Base-by-base conservation (phyloP, 2,888 invertebrate genomes). In the Clepsis dumicolana region DNA sequence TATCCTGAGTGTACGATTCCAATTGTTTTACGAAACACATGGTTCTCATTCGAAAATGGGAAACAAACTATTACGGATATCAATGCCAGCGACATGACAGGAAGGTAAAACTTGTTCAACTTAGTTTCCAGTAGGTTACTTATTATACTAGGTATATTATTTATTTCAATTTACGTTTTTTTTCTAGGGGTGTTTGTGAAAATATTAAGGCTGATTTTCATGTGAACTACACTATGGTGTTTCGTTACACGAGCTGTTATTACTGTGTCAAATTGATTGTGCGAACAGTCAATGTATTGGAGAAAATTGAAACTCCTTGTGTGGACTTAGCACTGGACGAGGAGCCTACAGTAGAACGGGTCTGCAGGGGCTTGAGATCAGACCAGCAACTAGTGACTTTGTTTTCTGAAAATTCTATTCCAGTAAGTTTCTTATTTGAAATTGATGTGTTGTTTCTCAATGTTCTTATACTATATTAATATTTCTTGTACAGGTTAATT, bases 11-110 rank as follows among this genome's bases (percentile, higher is more conserved):
- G 98, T 84, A 94, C 94, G 27, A 97, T 98, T 81, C 98, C 98
- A 29, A 82, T 95, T 72, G 96, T 97, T 54, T 87, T 98, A 59
- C 94, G 97, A 78, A 98, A 98, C 70, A 95, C 97, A 35, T 98
- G 98, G 98, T 98, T 98, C 89, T 98, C 98, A 2, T 96, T 97
- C 94, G 98, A 98, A 94, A 96, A 96, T 91, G 97, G 97, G 10
- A 94, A 94, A 77, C 97, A 97, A 78, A 97, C 97, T 0, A 94
- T 96, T 56, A 98, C 98, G 0, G 96, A 97, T 81, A 96, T 98
- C 63, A 96, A 98, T 89, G 96, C 96, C 0, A 95, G 95, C 69
- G 94, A 95, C 50, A 97, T 98, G 97, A 95, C 96, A 8, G 94
- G 94, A 74, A 94, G 91, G 94, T 94, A 86, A 77, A 64, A 21